Evolutionary conservation across 2,797 vertebrate genomes (phyloP).

Genomic region (Chiloscyllium punctatum): DNA sequence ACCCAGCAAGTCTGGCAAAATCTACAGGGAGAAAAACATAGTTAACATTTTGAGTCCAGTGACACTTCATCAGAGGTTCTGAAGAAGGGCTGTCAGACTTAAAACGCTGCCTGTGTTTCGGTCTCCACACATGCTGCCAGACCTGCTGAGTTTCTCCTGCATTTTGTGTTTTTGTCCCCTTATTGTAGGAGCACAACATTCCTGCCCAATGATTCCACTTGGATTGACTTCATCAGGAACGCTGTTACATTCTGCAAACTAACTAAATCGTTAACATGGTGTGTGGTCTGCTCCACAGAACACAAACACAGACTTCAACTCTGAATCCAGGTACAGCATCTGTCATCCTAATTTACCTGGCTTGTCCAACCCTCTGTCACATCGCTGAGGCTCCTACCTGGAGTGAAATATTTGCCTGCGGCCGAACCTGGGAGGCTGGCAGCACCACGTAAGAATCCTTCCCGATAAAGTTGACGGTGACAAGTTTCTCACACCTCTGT

Average conservation of each 20-base stretch:
- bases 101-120: too few species aligned
- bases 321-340: background rate
- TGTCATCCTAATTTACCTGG: constrained; percentile 10
- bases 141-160: too few species aligned
- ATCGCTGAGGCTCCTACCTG: constrained; percentile 62
- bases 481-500: constrained; percentile 82
- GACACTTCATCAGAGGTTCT: too few species aligned
- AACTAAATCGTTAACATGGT: background rate
- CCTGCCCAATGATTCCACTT: background rate
- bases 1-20: too few species aligned
- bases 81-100: too few species aligned
- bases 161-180: too few species aligned
- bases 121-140: too few species aligned
- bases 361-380: background rate
- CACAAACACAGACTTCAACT: background rate
- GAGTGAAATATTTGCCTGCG: constrained; percentile 83
- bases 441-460: constrained; percentile 83
- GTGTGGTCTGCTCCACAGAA: background rate
- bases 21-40: too few species aligned
- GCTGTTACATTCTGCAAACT: background rate
- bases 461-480: constrained; percentile 86
- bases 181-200: background rate
- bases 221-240: background rate
- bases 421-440: constrained; percentile 69
- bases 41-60: too few species aligned